Conservation (phyloP, 2,113 vertebrate species). For the Acrocephalus arundinaceus region DNA sequence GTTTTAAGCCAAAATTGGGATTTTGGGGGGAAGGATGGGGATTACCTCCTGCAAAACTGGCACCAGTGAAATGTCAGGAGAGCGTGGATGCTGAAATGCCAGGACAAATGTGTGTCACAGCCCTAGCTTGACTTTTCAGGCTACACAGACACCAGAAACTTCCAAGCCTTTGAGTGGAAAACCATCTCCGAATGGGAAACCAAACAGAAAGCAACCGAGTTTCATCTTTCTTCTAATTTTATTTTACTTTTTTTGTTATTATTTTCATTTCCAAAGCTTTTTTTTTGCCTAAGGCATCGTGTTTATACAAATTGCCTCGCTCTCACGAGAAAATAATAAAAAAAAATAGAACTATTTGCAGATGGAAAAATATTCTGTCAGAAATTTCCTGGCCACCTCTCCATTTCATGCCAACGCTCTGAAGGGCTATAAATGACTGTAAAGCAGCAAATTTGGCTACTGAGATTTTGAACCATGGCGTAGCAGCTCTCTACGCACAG, state of each 20-base stretch:
- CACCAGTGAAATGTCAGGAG: not conserved
- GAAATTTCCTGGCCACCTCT: conserved; percentile 37
- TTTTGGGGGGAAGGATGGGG: not conserved
- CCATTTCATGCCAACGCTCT: conserved; percentile 7
- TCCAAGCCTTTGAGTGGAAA: not conserved
- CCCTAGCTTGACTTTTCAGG: not conserved
- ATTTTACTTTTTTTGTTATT: not conserved
- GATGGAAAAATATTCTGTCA: conserved; percentile 29
- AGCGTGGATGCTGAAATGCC: not conserved
- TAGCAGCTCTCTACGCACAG: not conserved
- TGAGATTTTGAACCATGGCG: not conserved
- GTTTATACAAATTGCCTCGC: not conserved
- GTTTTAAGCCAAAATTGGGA: not conserved
- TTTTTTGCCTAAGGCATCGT: not conserved
- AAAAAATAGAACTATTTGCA: not conserved
- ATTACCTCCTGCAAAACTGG: conserved; percentile 18
- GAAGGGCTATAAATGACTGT: conserved; percentile 11
- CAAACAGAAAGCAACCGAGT: not conserved
- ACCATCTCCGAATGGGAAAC: not conserved
- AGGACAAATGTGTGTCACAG: not conserved
- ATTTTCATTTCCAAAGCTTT: not conserved
- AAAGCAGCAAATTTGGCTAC: conserved; percentile 2
- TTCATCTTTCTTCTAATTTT: not conserved
- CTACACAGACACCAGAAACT: not conserved
- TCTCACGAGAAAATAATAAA: not conserved